These are phyloP conservation scores for Scaeva pyrastri DNA, from an alignment of 2,888 invertebrate genomes.

Conservation along the genomic window DNA sequence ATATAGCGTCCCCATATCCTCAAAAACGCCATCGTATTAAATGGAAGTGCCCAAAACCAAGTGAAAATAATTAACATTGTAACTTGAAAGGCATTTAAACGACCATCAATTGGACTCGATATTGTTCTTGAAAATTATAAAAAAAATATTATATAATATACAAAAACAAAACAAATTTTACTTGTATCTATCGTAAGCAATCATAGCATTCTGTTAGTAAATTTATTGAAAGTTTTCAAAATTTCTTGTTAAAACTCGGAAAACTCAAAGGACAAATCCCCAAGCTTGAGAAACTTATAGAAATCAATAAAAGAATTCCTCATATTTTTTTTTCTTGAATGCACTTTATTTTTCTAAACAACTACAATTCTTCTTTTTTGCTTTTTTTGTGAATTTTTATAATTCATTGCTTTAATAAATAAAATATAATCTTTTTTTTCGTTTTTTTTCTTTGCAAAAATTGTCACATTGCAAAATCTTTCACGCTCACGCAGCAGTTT, in stretches of 20 bases:
- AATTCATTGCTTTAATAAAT: constrained; percentile 51
- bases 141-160: too few relatives aligned
- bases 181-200: constrained; percentile 88
- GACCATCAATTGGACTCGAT: constrained; percentile 89
- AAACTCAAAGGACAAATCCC: too few relatives aligned
- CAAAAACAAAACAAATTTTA: background rate
- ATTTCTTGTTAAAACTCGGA: too few relatives aligned
- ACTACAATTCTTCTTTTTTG: constrained; percentile 17
- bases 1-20: constrained; percentile 88
- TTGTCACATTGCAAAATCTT: too few relatives aligned
- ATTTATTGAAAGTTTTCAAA: too few relatives aligned
- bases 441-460: background rate
- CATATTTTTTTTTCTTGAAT: constrained; percentile 11
- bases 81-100: constrained; percentile 88
- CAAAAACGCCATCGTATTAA: constrained; percentile 87
- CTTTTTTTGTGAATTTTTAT: constrained; percentile 53
- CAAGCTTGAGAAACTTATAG: too few relatives aligned
- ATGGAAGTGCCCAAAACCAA: constrained; percentile 89
- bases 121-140: constrained; percentile 86
- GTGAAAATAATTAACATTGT: constrained; percentile 86
- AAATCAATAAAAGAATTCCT: too few relatives aligned
- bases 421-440: constrained; percentile 1
- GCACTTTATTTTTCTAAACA: constrained; percentile 32
- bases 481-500: constrained; percentile 49
- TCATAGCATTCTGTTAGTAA: constrained; percentile 89